phyloP scores from a whole-genome alignment of 2,888 invertebrate genomes.

The Sceliomorpha sp. region DNA sequence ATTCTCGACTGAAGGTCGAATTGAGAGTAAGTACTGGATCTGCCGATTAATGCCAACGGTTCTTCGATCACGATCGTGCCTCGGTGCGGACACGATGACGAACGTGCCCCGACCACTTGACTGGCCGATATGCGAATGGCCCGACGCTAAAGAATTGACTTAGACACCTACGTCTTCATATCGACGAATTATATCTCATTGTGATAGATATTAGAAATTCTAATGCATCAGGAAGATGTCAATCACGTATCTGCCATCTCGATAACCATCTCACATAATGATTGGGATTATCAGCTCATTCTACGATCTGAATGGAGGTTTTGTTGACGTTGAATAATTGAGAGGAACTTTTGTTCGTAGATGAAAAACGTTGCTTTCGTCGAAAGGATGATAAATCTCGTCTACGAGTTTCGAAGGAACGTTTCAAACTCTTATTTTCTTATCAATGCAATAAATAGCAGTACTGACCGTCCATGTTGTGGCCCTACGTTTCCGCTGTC shows the following conservation, averaged over 20 bases:
- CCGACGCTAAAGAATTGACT: slow-evolving; percentile 5
- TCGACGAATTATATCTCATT: slow-evolving; percentile 1
- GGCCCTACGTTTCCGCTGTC: slow-evolving; percentile 92
- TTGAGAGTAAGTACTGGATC: slow-evolving; percentile 69
- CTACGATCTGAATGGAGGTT: too few species aligned
- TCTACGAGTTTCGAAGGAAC: too few species aligned
- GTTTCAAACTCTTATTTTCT: too few species aligned
- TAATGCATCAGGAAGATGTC: not conserved
- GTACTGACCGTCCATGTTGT: slow-evolving; percentile 89
- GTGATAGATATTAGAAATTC: not conserved
- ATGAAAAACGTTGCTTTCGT: too few species aligned
- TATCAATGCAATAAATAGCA: not conserved
- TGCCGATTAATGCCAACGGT: slow-evolving; percentile 67
- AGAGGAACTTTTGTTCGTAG: too few species aligned
- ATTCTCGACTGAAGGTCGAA: slow-evolving; percentile 72
- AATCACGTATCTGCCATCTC: not conserved
- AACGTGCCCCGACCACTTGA: slow-evolving; percentile 45
- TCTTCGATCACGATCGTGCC: slow-evolving; percentile 56
- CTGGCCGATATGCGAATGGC: slow-evolving; percentile 24
- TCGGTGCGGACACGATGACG: slow-evolving; percentile 59
- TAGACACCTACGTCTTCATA: slow-evolving; percentile 3
- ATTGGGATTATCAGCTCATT: too few species aligned
- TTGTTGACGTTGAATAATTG: too few species aligned
- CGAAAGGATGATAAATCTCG: too few species aligned
- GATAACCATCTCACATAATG: too few species aligned